Conservation (phyloP, 2,113 vertebrate genomes). For the Hylia prasina region DNA sequence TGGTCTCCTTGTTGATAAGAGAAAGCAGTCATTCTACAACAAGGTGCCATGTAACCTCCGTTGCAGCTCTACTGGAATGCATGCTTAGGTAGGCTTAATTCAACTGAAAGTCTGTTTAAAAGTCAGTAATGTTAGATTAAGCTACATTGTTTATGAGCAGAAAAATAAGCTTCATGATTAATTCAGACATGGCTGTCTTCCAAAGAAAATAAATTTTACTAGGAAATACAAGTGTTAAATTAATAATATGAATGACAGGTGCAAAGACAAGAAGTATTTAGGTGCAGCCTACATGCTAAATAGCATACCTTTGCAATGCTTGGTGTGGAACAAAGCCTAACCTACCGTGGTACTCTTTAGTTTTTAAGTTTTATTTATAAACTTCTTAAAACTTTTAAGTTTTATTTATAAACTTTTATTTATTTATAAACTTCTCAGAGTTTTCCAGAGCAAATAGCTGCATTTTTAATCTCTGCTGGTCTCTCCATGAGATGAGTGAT, state of each 20-base stretch:
- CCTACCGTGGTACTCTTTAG: background rate
- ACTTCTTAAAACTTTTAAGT: background rate
- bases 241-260: background rate
- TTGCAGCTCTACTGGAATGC: background rate
- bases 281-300: background rate
- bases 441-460: background rate
- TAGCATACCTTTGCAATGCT: background rate
- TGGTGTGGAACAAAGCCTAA: background rate
- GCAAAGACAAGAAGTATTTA: background rate
- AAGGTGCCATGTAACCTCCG: accelerated
- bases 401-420: too few relatives aligned
- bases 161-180: background rate
- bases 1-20: accelerated
- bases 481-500: background rate
- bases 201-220: background rate
- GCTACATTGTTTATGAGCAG: background rate
- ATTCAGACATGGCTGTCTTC: background rate
- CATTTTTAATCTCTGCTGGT: background rate
- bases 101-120: background rate
- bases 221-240: background rate
- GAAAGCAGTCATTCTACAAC: background rate
- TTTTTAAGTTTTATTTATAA: background rate
- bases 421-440: background rate
- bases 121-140: background rate
- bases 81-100: background rate